These are phyloP conservation scores for Acanthornis magna DNA, from an alignment of 2,797 vertebrate species.

Conservation along the genomic window DNA sequence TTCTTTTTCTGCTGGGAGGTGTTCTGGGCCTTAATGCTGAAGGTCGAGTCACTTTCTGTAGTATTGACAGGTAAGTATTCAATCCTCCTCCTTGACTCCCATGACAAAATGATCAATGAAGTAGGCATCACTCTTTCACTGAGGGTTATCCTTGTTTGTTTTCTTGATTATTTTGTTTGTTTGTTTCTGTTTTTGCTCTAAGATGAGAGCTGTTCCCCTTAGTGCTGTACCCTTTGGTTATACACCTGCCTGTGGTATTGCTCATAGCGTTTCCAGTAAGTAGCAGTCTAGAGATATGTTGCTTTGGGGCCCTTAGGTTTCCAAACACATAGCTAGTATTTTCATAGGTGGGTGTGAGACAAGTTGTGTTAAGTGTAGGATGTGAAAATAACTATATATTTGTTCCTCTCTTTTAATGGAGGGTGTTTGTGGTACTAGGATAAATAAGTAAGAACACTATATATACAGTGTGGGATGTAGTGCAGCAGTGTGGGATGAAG, in stretches of 20 bases:
- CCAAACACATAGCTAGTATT: neutral
- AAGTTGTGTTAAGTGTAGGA: neutral
- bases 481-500: neutral
- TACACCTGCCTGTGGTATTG: neutral
- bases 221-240: neutral
- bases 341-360: neutral
- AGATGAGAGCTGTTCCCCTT: neutral
- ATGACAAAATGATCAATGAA: neutral
- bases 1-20: neutral
- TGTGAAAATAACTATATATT: conserved; percentile 20
- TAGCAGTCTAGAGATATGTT: neutral
- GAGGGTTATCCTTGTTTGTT: neutral
- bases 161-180: neutral
- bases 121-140: neutral
- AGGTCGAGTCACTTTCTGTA: neutral
- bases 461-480: neutral
- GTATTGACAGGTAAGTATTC: neutral
- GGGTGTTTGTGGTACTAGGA: neutral
- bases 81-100: neutral
- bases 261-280: neutral
- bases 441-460: neutral
- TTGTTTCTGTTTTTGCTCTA: neutral
- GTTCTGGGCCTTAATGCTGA: neutral
- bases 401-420: conserved; percentile 7
- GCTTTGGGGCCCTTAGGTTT: conserved; percentile 7